Evolutionary conservation across 2,113 vertebrate genomes (phyloP).

Genomic region (Catharus fuscescens): DNA sequence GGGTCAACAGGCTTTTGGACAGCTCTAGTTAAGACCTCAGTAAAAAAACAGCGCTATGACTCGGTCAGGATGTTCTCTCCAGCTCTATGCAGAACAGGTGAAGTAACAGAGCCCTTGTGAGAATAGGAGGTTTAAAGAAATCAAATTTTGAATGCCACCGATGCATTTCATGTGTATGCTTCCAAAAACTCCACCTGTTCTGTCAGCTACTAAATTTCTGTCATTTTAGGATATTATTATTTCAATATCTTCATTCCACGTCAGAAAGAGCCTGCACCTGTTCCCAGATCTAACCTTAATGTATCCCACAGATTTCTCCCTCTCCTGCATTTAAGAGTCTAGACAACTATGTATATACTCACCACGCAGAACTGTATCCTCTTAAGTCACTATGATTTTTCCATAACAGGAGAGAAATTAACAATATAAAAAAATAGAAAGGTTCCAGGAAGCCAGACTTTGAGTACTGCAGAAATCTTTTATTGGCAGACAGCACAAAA

Average conservation of each 20-base stretch:
- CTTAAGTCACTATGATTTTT: neutral
- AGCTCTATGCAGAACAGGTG: neutral
- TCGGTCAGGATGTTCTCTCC: neutral
- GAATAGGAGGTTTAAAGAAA: neutral
- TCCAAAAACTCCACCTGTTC: neutral
- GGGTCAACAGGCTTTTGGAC: neutral
- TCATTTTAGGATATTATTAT: neutral
- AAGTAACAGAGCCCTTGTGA: neutral
- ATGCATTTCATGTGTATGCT: neutral
- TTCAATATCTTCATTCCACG: neutral
- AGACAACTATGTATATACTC: neutral
- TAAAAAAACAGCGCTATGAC: neutral
- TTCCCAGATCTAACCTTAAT: neutral
- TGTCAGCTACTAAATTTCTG: neutral
- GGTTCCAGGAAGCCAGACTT: neutral
- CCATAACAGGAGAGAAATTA: neutral
- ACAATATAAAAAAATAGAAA: neutral
- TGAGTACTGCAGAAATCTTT: neutral
- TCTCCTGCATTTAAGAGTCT: neutral
- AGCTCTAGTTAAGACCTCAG: neutral
- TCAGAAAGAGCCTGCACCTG: neutral
- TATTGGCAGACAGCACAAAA: constrained; percentile 7
- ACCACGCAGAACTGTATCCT: neutral
- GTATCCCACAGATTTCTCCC: neutral
- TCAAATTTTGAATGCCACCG: neutral